phyloP scores from a whole-genome alignment of 2,888 invertebrate genomes.

The Furcula furcula region DNA sequence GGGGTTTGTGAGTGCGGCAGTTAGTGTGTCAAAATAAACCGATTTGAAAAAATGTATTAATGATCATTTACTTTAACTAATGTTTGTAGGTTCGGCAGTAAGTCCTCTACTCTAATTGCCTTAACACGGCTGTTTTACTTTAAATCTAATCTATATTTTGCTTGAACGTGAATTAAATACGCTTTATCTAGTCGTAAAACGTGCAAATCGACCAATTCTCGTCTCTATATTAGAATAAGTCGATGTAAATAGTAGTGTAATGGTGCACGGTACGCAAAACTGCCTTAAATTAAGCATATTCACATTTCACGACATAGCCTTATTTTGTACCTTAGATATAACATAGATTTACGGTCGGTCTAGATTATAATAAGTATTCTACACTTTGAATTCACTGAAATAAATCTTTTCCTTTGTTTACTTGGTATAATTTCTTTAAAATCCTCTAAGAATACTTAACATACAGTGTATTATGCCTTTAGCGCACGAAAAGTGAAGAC shows the following conservation, averaged over 20 bases:
- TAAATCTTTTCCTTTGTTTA: conserved; percentile 41
- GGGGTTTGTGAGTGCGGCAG: no score
- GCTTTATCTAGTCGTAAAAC: conserved; percentile 55
- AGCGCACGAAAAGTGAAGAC: no score
- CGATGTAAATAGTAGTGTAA: conserved; percentile 57
- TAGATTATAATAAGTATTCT: conserved; percentile 37
- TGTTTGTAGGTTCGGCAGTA: no score
- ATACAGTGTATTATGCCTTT: no score
- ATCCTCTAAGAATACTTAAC: no score
- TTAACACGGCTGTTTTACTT: conserved; percentile 20
- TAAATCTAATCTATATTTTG: conserved; percentile 23
- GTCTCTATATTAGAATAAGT: conserved; percentile 44
- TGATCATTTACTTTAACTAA: no score
- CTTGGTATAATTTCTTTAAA: no score
- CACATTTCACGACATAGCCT: conserved; percentile 77
- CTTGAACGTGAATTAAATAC: conserved; percentile 47
- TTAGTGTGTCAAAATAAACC: no score
- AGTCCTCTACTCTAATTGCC: conserved; percentile 17
- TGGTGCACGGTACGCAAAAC: conserved; percentile 71
- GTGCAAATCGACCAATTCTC: conserved; percentile 69
- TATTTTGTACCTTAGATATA: conserved; percentile 72
- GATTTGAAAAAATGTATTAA: no score
- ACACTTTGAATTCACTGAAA: conserved; percentile 54
- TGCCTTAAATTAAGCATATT: conserved; percentile 74
- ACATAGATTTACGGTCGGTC: conserved; percentile 31